phyloP scores from a whole-genome alignment of 53 echinoderm and acorn worm species.

The Holothuria leucospilota region DNA sequence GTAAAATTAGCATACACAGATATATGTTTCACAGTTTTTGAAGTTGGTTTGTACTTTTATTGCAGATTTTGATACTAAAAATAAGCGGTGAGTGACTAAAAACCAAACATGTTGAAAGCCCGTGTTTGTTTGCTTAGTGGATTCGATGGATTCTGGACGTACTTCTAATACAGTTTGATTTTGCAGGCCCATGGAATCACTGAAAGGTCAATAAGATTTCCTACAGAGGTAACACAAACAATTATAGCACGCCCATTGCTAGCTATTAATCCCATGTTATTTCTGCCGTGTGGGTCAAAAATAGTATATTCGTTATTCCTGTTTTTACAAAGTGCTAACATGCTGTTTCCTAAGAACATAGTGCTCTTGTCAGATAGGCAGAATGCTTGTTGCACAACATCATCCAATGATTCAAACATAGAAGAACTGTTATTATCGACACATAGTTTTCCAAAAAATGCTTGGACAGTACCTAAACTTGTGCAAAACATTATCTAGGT shows the following conservation, averaged over 20 bases:
- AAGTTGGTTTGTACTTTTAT: neutral
- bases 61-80: constrained; percentile 9
- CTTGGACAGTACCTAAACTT: constrained; percentile 7
- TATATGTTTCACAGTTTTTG: neutral
- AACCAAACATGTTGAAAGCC: neutral
- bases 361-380: neutral
- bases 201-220: neutral
- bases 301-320: neutral
- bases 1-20: neutral
- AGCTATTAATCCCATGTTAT: neutral
- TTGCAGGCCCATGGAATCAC: neutral
- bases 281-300: neutral
- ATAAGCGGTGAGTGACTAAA: neutral
- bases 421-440: neutral
- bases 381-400: neutral
- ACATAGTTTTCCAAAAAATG: neutral
- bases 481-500: neutral
- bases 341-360: neutral
- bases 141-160: neutral
- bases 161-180: neutral
- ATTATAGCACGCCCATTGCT: neutral
- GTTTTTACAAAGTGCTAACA: constrained; percentile 6
- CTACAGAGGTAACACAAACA: neutral
- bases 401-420: neutral
- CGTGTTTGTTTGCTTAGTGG: neutral